These are phyloP conservation scores for Atethmia centrago DNA, from an alignment of 2,888 invertebrate genomes.

Conservation along the genomic window DNA sequence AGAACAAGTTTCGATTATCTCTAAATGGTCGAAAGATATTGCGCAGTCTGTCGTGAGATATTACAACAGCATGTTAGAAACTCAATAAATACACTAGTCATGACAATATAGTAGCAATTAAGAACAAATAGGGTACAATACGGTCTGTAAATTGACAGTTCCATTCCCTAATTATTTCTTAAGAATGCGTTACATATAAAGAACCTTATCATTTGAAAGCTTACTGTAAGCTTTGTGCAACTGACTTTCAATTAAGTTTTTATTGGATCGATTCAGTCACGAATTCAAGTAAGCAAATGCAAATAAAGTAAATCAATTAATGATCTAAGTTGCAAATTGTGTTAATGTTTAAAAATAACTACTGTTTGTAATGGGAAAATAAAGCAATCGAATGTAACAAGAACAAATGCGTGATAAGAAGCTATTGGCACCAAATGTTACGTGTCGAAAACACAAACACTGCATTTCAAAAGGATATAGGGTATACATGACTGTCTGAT, in stretches of 20 bases:
- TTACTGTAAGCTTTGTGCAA: slow-evolving; percentile 4
- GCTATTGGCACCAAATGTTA: slow-evolving; percentile 40
- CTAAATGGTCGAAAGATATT: slow-evolving; percentile 67
- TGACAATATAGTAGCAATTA: slow-evolving; percentile 72
- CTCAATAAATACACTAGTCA: slow-evolving; percentile 70
- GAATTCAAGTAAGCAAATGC: slow-evolving; percentile 14
- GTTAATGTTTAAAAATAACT: slow-evolving; percentile 6
- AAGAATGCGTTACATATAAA: slow-evolving; percentile 24
- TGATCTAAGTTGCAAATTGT: slow-evolving; percentile 1
- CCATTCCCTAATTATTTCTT: slow-evolving; percentile 52
- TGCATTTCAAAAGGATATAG: slow-evolving; percentile 57
- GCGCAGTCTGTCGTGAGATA: slow-evolving; percentile 64
- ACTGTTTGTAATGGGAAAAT: slow-evolving; percentile 17
- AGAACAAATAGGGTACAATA: slow-evolving; percentile 62
- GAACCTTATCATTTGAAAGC: slow-evolving; percentile 29
- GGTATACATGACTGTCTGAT: slow-evolving; percentile 37
- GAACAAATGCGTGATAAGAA: slow-evolving; percentile 45
- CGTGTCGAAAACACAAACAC: slow-evolving; percentile 52
- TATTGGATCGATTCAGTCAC: slow-evolving; percentile 1
- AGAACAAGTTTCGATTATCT: slow-evolving; percentile 72
- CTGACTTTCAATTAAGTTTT: slow-evolving; percentile 13
- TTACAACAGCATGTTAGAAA: slow-evolving; percentile 71
- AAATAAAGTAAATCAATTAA: slow-evolving; percentile 17
- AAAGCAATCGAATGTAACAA: slow-evolving; percentile 27
- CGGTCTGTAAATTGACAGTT: slow-evolving; percentile 51